A percentile compares a stretch with the other conserved stretches of the same genome.
Conservation (phyloP, 1,140 invertebrate genomes). For the Drosophila pseudoananassae region DNA sequence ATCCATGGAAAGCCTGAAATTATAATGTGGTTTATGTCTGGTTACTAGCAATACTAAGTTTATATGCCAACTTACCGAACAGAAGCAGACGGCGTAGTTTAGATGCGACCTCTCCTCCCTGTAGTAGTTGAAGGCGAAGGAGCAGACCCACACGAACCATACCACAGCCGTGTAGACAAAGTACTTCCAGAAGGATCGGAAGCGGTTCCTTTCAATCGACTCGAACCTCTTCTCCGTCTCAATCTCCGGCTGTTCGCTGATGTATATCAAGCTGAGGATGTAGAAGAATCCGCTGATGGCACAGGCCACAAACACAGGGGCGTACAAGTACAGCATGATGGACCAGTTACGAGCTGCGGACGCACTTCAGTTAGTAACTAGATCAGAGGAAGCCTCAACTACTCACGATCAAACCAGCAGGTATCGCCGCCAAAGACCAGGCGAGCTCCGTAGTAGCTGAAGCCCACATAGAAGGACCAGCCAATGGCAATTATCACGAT, state of each 20-base stretch:
- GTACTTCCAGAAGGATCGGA: conserved; percentile 80
- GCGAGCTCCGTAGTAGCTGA: conserved; percentile 53
- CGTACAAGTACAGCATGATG: conserved; percentile 73
- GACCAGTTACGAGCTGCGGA: conserved; percentile 69
- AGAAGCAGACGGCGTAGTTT: conserved; percentile 76
- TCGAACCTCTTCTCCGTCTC: conserved; percentile 65
- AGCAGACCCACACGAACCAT: conserved; percentile 66
- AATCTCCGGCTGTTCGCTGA: conserved; percentile 53
- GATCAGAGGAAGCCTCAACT: background rate
- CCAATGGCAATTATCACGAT: conserved; percentile 65
- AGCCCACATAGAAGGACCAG: conserved; percentile 69
- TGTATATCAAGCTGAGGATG: conserved; percentile 63
- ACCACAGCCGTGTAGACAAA: conserved; percentile 64
- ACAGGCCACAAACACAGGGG: conserved; percentile 69
- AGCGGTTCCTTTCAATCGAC: conserved; percentile 64
- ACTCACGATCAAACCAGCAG: conserved; percentile 82
- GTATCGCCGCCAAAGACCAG: conserved; percentile 69
- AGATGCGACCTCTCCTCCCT: conserved; percentile 64
- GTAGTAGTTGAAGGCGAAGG: conserved; percentile 77
- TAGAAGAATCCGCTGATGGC: conserved; percentile 70
- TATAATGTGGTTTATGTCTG: too few species aligned
- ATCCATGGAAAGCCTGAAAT: conserved; percentile 64
- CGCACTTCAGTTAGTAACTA: background rate
- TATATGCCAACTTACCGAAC: conserved; percentile 20
- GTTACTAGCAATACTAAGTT: too few species aligned